Conservation (phyloP, 2,888 invertebrate genomes). For the Chorisops tibialis region DNA sequence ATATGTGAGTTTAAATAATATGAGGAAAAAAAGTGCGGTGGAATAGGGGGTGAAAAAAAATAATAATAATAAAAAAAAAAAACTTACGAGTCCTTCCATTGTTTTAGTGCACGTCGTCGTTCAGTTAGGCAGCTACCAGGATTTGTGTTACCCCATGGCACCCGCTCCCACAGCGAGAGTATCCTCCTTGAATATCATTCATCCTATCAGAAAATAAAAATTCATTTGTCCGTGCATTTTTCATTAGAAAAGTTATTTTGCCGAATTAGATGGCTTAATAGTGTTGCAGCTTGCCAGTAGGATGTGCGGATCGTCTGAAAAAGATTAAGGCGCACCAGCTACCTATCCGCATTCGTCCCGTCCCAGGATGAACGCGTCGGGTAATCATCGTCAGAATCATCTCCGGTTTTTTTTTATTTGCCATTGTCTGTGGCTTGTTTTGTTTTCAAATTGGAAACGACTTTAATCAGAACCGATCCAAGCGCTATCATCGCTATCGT, state of each 20-base stretch:
- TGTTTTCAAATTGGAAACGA: conserved; percentile 25
- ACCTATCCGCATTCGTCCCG: background rate
- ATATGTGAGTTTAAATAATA: conserved; percentile 17
- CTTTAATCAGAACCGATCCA: conserved; percentile 21
- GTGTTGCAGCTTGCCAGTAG: background rate
- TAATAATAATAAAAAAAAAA: background rate
- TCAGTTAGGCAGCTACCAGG: background rate
- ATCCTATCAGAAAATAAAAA: conserved; percentile 33
- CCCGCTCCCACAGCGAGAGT: background rate
- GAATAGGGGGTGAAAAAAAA: background rate
- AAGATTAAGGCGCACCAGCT: too few relatives aligned
- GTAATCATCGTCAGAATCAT: conserved; percentile 1
- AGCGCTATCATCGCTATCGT: too few relatives aligned
- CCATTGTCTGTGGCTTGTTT: conserved; percentile 22
- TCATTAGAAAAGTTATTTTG: conserved; percentile 32
- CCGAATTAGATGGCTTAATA: conserved; percentile 8
- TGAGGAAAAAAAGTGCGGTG: background rate
- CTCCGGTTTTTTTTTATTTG: conserved; percentile 3
- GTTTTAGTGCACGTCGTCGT: conserved; percentile 13
- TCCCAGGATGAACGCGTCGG: background rate
- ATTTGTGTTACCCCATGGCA: conserved; percentile 13
- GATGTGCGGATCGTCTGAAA: too few relatives aligned
- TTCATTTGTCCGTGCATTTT: conserved; percentile 34
- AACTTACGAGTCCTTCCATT: background rate
- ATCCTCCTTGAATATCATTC: conserved; percentile 12